Conservation (phyloP, 2,797 vertebrate species). For the Pseudochirops cupreus region DNA sequence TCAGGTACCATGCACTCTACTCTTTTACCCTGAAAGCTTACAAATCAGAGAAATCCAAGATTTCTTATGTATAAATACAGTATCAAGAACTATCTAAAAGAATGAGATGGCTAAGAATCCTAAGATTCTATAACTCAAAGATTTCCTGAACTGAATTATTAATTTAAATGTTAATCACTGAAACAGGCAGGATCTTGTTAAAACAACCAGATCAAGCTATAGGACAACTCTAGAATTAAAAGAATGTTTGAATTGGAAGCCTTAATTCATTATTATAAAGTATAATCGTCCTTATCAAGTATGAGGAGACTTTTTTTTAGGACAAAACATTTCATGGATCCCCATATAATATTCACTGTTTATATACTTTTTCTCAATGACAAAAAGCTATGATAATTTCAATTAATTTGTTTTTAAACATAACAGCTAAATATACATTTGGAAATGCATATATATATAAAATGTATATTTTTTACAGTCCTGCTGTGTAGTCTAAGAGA, state of each 20-base stretch:
- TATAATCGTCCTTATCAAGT: not conserved
- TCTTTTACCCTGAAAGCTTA: conserved; percentile 6
- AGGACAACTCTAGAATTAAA: conserved; percentile 52
- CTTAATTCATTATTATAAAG: conserved; percentile 33
- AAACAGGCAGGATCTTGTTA: conserved; percentile 57
- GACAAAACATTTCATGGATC: not conserved
- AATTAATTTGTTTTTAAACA: not conserved
- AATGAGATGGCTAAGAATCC: conserved; percentile 42
- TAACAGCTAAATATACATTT: not conserved
- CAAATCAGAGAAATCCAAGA: not conserved
- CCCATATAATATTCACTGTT: not conserved
- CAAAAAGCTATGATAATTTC: not conserved
- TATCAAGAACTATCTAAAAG: conserved; percentile 28
- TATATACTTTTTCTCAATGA: not conserved
- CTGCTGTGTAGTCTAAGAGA: not conserved
- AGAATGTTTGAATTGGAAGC: conserved; percentile 37
- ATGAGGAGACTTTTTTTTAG: not conserved
- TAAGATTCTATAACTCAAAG: not conserved
- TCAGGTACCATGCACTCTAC: not conserved
- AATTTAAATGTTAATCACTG: conserved; percentile 57
- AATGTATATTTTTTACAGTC: not conserved
- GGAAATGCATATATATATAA: not conserved
- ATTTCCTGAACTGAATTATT: conserved; percentile 37
- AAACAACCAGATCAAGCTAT: conserved; percentile 66
- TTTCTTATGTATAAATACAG: conserved; percentile 8